Evolutionary conservation across 2,113 vertebrate genomes (phyloP).

Genomic region (Meleagris gallopavo): DNA sequence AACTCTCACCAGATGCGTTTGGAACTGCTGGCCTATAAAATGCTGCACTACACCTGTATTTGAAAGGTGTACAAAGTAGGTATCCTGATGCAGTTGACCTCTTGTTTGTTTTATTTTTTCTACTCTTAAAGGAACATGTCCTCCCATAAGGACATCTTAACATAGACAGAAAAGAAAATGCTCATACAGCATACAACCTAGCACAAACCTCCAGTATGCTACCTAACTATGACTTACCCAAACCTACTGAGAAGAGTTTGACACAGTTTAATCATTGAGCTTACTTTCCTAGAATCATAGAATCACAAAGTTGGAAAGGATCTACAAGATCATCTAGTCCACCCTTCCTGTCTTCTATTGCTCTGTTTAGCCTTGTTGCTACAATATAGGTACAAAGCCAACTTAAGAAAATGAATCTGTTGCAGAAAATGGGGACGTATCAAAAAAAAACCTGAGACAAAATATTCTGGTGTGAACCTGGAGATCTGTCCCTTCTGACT

Average conservation of each 20-base stretch:
- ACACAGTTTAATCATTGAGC: background rate
- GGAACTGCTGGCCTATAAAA: background rate
- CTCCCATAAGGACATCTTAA: background rate
- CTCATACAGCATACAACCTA: accelerated
- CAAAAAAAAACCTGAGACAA: background rate
- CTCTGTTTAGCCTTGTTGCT: background rate
- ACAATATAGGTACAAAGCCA: background rate
- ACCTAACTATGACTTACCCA: background rate
- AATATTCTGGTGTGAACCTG: background rate
- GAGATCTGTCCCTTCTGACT: background rate
- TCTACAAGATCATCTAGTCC: too few species aligned
- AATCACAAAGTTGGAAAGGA: too few species aligned
- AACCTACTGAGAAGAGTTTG: background rate
- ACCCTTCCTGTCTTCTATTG: background rate
- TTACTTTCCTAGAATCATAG: background rate
- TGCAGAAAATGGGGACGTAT: background rate
- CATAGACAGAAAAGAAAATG: background rate
- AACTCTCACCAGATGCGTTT: background rate
- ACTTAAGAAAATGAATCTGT: slow-evolving; percentile 13
- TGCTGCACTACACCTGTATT: background rate
- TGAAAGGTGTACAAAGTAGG: background rate
- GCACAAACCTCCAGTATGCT: background rate
- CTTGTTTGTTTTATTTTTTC: background rate
- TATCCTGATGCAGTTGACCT: background rate
- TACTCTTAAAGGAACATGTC: background rate